A percentile compares a stretch with the other conserved stretches of the same genome.
Evolutionary conservation across 1,140 invertebrate species (phyloP).

Genomic region (Halictus rubicundus): DNA sequence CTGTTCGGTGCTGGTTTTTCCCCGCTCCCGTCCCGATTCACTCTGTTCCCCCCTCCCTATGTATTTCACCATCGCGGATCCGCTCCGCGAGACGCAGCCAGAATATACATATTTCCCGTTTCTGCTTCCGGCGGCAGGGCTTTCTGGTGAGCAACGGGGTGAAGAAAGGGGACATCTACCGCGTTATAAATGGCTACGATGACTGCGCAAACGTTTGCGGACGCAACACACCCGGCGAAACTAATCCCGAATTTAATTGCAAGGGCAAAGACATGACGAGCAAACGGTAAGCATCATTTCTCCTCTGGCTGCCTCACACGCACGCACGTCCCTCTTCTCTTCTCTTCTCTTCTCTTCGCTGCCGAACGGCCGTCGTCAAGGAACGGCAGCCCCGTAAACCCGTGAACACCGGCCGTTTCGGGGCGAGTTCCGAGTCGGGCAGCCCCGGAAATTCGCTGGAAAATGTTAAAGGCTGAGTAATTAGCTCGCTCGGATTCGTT

Average conservation of each 20-base stretch:
- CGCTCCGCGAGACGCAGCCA: not conserved
- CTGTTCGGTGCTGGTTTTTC: no score
- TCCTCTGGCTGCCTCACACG: not conserved
- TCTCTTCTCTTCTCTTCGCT: no score
- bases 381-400: no score
- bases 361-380: no score
- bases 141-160: slow-evolving; percentile 79
- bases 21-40: not conserved
- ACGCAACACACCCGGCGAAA: slow-evolving; percentile 71
- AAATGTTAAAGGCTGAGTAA: slow-evolving; percentile 7
- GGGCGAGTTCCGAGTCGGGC: no score
- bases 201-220: slow-evolving; percentile 87
- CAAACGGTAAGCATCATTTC: slow-evolving; percentile 74
- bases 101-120: slow-evolving; percentile 4
- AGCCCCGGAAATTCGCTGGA: not conserved
- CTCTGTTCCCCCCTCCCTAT: not conserved
- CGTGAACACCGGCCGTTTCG: no score
- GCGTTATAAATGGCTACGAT: slow-evolving; percentile 85
- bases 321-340: no score
- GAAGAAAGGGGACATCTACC: slow-evolving; percentile 82
- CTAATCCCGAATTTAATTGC: slow-evolving; percentile 72
- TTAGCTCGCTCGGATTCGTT: not conserved
- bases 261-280: slow-evolving; percentile 79
- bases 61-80: no score
- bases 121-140: slow-evolving; percentile 70